Conservation (phyloP, 1,140 invertebrate species). For the Rhagoletis pomonella region DNA sequence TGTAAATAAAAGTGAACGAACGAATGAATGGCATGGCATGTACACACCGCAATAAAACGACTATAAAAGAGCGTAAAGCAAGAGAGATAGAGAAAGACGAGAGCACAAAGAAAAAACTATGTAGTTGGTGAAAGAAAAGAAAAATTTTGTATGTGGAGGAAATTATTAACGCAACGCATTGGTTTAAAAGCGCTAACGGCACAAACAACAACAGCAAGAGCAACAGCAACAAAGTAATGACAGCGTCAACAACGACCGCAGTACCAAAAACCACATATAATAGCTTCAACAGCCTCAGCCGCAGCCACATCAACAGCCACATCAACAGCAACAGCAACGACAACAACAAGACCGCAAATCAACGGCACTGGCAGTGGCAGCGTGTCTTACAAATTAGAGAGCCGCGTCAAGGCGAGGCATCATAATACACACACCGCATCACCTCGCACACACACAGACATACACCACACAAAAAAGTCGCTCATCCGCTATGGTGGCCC, state of each 20-base stretch:
- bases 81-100: not conserved
- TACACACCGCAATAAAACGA: not conserved
- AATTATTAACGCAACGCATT: conserved; percentile 47
- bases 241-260: not conserved
- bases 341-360: conserved; percentile 31
- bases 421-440: not conserved
- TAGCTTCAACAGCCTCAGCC: no score
- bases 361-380: conserved; percentile 15
- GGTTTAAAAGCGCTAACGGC: not conserved
- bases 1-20: conserved; percentile 45
- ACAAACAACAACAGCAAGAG: not conserved
- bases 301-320: not conserved
- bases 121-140: not conserved
- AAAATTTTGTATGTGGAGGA: conserved; percentile 16
- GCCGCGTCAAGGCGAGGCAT: conserved; percentile 25
- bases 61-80: not conserved
- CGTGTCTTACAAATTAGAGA: conserved; percentile 28
- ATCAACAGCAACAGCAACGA: not conserved
- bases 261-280: not conserved
- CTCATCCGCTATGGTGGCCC: conserved; percentile 33
- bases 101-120: not conserved
- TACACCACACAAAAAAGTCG: not conserved
- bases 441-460: not conserved
- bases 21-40: not conserved
- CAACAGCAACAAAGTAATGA: not conserved